Evolutionary conservation across 2,797 vertebrate genomes (phyloP), one percentile per base, ranked within the genome.

Genomic region (Spea hammondii): DNA sequence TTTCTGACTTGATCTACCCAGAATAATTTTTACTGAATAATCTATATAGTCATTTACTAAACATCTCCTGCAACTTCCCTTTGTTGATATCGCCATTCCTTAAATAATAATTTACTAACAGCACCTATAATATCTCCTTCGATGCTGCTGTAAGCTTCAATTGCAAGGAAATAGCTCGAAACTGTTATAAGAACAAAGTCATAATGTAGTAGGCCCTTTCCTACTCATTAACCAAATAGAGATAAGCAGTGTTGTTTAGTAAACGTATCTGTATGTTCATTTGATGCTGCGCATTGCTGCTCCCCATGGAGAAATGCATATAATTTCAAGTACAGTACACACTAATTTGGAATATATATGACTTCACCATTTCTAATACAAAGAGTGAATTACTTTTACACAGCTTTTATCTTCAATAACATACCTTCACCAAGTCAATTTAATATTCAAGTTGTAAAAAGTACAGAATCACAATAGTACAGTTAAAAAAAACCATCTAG

Each of bases 371-470:
- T 80, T 70, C 65, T 71, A 71, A 80, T 65, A 80, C 73, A 65
- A 80, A 59, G 50, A 45, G 49, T 54, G 68, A 71, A 80, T 80
- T 80, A 80, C 67, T 65, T 80, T 80, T 80, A 75, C 78, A 75
- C 69, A 65, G 72, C 78, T 75, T 76, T 80, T 80, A 80, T 65
- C 72, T 47, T 47, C 67, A 76, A 80, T 80, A 80, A 76, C 49
- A 9, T 17, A 69, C 59, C 70, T 62, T 45, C 54, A 54, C 45
- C 3, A 69, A 53, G 70, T 49, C 75, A 70, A 77, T 69, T 71
- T 65, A 73, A 73, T 74, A 77, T 73, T 54, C 70, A 72, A 72
- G 70, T 68, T 72, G 57, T 82, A 82, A 82, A 81, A 80, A 82
- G 75, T 69, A 14, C n/a, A 48, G 70, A 77, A 72, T 77, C 79